Evolutionary conservation across 2,113 vertebrate genomes (phyloP), one percentile per base, ranked within the genome.

Genomic region (Excalfactoria chinensis): DNA sequence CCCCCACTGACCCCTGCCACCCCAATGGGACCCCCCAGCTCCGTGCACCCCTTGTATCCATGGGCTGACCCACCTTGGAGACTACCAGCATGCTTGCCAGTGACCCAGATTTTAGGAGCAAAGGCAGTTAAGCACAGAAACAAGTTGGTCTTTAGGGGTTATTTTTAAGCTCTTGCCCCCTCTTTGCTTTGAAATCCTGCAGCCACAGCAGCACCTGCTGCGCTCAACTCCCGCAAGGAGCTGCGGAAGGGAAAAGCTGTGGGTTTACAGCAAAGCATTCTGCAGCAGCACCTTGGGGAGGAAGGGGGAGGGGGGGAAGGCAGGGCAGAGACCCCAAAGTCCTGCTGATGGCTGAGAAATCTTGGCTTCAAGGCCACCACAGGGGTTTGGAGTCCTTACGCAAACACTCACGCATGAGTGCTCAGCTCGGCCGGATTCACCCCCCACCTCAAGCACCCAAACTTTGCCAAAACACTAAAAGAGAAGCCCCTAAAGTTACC

Each of bases 1-100:
- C 4, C 9, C 9, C 0, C 17, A 25, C 32, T 3, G 0, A 41
- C 20, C 22, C 34, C 69, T 32, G 7, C 30, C 30, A 5, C 26
- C 32, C 25, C 3, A 0, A 5, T 5, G 16, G 41, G 34, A 69
- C 16, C 7, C 7, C 2, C 60, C 44, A 40, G 32, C 44, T 22
- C 62, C 19, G 60, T 22, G 7, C 62, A 41, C 37, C 16, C 32
- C 37, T 51, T 46, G 37, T 19, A 13, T 44, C 70, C 2, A 9
- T 69, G 41, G 35, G 67, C 75, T 59, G 63, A 43, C 46, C 43
- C 51, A 35, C 23, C 3, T 0, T 6, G 1, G 28, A 84, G 46
- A 35, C 20, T 53, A 63, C 21, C 53, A 74, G 81, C 80, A 34
- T 23, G 2, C 48, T 28, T 59, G 14, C 8, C 11, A 2, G 19